These are phyloP conservation scores for Cheilosia urbana DNA, from an alignment of 2,888 invertebrate species.

Conservation along the genomic window DNA sequence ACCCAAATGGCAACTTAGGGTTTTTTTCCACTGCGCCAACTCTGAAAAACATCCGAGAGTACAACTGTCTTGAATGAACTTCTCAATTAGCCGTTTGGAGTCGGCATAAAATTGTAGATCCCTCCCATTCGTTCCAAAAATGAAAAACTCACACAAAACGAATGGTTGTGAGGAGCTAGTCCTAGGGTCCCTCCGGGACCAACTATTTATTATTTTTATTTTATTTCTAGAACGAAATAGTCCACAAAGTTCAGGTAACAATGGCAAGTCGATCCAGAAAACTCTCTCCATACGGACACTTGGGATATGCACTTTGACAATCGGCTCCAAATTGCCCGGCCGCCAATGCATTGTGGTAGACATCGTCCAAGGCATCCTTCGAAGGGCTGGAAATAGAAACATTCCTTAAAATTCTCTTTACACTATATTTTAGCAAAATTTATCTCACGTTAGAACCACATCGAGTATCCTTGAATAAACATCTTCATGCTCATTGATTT, in stretches of 20 bases:
- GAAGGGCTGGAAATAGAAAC: constrained; percentile 77
- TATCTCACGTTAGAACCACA: constrained; percentile 79
- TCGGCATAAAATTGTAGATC: no score
- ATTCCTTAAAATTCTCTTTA: background rate
- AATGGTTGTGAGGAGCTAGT: no score
- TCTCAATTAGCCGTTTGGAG: no score
- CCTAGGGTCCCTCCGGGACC: no score
- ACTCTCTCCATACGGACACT: constrained; percentile 85
- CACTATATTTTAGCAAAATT: background rate
- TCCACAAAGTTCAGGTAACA: background rate
- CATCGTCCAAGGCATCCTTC: constrained; percentile 84
- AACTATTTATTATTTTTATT: no score
- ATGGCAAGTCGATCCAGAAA: constrained; percentile 36
- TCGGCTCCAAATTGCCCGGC: constrained; percentile 88
- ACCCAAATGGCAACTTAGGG: no score
- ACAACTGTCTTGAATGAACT: no score
- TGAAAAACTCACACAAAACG: no score
- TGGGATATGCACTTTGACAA: constrained; percentile 86
- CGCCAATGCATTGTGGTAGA: constrained; percentile 86
- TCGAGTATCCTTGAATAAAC: constrained; percentile 79
- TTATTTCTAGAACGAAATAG: no score
- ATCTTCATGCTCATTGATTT: constrained; percentile 79
- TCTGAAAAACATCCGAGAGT: no score
- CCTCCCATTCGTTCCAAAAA: no score
- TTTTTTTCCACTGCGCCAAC: no score